These are phyloP conservation scores for Cololabis saira DNA, from an alignment of 2,113 vertebrate species.

Conservation along the genomic window DNA sequence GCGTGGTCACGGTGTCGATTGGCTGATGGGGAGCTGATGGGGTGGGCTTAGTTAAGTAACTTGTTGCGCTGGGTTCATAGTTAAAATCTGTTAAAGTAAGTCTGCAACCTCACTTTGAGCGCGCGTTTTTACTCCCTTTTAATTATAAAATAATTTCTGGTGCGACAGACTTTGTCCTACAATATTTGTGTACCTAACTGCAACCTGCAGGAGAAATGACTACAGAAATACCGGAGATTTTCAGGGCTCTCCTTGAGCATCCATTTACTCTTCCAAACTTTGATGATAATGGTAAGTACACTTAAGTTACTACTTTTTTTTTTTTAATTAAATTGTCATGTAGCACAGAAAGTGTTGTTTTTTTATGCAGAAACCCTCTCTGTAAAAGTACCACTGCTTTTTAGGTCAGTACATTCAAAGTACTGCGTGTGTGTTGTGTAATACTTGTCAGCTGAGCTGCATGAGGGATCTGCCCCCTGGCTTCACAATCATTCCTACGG, in stretches of 20 bases:
- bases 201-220: constrained; percentile 47
- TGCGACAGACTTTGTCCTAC: too few species aligned
- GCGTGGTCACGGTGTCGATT: constrained; percentile 25
- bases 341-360: too few species aligned
- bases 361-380: not conserved
- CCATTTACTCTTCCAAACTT: constrained; percentile 84
- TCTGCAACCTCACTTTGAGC: not conserved
- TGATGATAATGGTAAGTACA: constrained; percentile 76
- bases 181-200: not conserved
- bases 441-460: constrained; percentile 31
- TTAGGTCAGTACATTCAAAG: not conserved
- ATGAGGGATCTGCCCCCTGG: not conserved
- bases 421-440: constrained; percentile 37
- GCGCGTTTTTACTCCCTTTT: too few species aligned
- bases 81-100: not conserved
- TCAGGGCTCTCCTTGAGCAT: constrained; percentile 89
- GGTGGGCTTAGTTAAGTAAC: constrained; percentile 59
- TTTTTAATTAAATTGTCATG: not conserved
- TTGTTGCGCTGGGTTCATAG: not conserved
- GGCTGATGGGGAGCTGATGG: constrained; percentile 1
- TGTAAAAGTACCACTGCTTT: too few species aligned
- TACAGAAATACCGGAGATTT: constrained; percentile 90
- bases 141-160: too few species aligned
- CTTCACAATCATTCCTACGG: not conserved
- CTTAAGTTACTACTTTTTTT: not conserved